These are phyloP conservation scores for Drosophila fulvimacula DNA, from an alignment of 2,888 invertebrate genomes.

Conservation along the genomic window DNA sequence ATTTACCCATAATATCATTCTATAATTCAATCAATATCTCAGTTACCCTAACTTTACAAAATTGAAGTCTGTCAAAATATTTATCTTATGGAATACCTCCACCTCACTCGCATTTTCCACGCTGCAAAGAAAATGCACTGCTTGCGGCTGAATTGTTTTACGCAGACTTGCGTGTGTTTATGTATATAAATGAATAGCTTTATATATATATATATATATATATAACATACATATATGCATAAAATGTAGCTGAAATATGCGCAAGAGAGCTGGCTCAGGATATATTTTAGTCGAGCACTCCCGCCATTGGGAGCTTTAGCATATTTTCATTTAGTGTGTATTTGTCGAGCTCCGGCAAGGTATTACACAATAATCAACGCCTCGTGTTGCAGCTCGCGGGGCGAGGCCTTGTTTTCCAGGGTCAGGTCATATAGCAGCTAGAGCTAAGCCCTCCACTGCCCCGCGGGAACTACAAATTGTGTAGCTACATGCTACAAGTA, in stretches of 20 bases:
- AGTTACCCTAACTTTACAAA: not conserved
- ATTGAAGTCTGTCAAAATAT: not conserved
- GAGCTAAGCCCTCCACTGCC: not conserved
- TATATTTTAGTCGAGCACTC: not conserved
- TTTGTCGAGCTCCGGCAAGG: conserved; percentile 25
- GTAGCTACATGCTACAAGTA: conserved; percentile 38
- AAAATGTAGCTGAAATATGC: not conserved
- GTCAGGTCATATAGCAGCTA: conserved; percentile 36
- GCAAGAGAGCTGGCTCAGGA: not conserved
- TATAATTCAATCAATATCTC: not conserved
- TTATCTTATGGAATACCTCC: not conserved
- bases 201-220: not conserved
- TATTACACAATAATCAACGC: conserved; percentile 48
- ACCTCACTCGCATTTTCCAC: not conserved
- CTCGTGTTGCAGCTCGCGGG: conserved; percentile 15
- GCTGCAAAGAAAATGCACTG: not conserved
- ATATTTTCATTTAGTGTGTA: conserved; percentile 34
- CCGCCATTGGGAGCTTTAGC: not conserved
- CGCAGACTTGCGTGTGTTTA: not conserved
- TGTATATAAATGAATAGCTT: not conserved
- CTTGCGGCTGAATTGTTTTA: not conserved
- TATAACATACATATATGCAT: not conserved
- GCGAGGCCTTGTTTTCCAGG: conserved; percentile 23
- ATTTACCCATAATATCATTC: no score
- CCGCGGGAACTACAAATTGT: conserved; percentile 39